Conservation (phyloP, 2,888 invertebrate species). For the Parnassius orleans region DNA sequence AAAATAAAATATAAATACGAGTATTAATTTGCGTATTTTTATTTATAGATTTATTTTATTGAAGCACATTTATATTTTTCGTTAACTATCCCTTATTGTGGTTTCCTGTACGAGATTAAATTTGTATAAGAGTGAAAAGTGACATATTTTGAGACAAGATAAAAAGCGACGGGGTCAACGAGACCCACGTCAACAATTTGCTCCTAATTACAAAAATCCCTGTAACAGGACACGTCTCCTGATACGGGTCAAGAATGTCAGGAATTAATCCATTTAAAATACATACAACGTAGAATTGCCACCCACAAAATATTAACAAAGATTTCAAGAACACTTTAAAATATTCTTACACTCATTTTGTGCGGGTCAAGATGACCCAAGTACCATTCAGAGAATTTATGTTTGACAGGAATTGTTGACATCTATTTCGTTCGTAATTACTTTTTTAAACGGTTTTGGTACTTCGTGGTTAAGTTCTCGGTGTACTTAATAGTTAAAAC, state of each 20-base stretch:
- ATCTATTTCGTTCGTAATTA: no score
- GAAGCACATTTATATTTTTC: not conserved
- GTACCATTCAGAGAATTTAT: no score
- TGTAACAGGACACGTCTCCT: constrained; percentile 45
- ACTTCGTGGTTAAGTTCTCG: no score
- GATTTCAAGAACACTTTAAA: not conserved
- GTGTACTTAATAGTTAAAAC: no score
- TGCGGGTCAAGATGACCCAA: no score
- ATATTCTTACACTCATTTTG: no score
- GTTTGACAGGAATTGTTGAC: no score
- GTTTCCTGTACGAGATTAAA: not conserved
- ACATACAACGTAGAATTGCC: constrained; percentile 12
- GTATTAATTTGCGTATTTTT: no score
- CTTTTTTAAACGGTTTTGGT: no score
- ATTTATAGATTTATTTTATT: not conserved
- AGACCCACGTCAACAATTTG: constrained; percentile 38
- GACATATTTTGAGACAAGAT: constrained; percentile 22
- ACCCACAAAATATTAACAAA: not conserved
- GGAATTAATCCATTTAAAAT: constrained; percentile 62
- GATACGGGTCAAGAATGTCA: constrained; percentile 26
- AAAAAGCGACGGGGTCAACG: constrained; percentile 21
- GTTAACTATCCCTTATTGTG: not conserved
- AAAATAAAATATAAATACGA: no score
- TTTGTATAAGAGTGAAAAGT: constrained; percentile 1
- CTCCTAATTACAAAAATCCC: constrained; percentile 41